Evolutionary conservation across 1,140 invertebrate genomes (phyloP).

Genomic region (Papilio glaucus): DNA sequence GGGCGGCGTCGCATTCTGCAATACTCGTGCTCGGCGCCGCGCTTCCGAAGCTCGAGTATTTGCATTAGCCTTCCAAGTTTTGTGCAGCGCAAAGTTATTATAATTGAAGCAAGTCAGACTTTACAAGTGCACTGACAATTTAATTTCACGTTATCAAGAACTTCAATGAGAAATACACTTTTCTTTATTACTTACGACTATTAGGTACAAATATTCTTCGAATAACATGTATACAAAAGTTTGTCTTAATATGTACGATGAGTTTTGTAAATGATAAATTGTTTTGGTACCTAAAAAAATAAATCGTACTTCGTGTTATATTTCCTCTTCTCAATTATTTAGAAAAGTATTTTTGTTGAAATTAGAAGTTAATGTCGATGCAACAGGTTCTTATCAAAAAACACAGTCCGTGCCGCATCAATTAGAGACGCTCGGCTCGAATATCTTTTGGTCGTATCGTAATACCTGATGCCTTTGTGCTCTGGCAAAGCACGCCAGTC

Average conservation of each 20-base stretch:
- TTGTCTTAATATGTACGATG: too few relatives aligned
- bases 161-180: neutral
- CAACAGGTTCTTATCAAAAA: slow-evolving; percentile 33
- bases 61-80: slow-evolving; percentile 34
- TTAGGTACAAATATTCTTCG: too few relatives aligned
- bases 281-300: too few relatives aligned
- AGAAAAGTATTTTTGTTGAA: neutral
- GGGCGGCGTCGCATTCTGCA: slow-evolving; percentile 40
- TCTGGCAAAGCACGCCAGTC: slow-evolving; percentile 59
- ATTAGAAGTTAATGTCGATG: slow-evolving; percentile 15
- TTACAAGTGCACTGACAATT: slow-evolving; percentile 6
- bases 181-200: neutral
- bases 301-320: neutral
- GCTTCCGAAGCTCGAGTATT: slow-evolving; percentile 36
- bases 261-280: too few relatives aligned
- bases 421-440: slow-evolving; percentile 50
- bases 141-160: neutral
- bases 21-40: slow-evolving; percentile 35
- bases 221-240: too few relatives aligned
- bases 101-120: slow-evolving; percentile 17
- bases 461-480: slow-evolving; percentile 54
- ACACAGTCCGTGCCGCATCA: slow-evolving; percentile 44
- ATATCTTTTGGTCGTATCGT: slow-evolving; percentile 44
- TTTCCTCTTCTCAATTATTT: neutral
- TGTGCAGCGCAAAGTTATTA: slow-evolving; percentile 23